A percentile compares a stretch with the other conserved stretches of the same genome.
Conservation (phyloP, 2,888 invertebrate genomes). For the Sabatieria punctata region DNA sequence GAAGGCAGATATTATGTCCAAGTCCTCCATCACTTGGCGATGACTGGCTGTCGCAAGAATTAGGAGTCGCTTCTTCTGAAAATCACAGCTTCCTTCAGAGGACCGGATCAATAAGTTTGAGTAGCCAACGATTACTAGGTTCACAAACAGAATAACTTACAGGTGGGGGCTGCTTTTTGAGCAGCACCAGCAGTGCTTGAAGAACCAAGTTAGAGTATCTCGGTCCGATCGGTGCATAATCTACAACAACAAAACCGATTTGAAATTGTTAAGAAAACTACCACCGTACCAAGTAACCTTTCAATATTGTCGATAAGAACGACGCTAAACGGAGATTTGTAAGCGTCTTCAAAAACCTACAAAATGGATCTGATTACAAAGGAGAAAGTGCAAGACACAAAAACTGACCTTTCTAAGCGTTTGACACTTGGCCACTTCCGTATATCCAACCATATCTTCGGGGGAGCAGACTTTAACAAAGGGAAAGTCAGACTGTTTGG, state of each 20-base stretch:
- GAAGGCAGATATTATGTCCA: slow-evolving; percentile 84
- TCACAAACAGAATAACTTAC: too few species aligned
- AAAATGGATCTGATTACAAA: slow-evolving; percentile 5
- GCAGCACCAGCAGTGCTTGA: slow-evolving; percentile 75
- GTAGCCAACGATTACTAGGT: too few species aligned
- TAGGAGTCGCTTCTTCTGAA: slow-evolving; percentile 51
- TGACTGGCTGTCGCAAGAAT: slow-evolving; percentile 85
- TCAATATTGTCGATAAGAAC: slow-evolving; percentile 96
- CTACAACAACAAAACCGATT: too few species aligned
- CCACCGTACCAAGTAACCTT: slow-evolving; percentile 48
- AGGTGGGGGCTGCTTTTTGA: slow-evolving; percentile 79
- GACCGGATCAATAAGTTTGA: neutral
- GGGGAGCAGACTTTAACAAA: slow-evolving; percentile 78
- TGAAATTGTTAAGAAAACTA: too few species aligned
- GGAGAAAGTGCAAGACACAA: neutral
- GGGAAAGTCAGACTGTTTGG: slow-evolving; percentile 92
- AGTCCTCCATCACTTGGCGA: slow-evolving; percentile 77
- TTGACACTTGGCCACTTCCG: slow-evolving; percentile 85
- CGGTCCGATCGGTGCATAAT: slow-evolving; percentile 94
- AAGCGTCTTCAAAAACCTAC: slow-evolving; percentile 95
- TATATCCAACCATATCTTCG: slow-evolving; percentile 89
- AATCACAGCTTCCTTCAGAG: neutral
- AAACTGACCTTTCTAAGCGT: slow-evolving; percentile 66
- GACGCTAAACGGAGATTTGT: slow-evolving; percentile 84
- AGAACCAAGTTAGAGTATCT: slow-evolving; percentile 90